Base-by-base conservation (phyloP, 2,113 vertebrate genomes). In the Neogale vison region DNA sequence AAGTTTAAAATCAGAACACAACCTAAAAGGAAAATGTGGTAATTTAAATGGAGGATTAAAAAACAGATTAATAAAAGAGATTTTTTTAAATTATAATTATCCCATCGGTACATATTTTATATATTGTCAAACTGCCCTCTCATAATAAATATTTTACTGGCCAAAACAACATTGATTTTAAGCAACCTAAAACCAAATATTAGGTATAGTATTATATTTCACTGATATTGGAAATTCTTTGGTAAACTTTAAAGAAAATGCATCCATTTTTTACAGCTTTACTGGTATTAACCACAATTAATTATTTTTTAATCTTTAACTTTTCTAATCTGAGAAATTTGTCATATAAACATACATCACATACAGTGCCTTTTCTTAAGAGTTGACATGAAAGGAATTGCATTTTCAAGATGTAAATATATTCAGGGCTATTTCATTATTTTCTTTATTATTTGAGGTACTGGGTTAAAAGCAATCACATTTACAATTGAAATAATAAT, bases 141-240 rank as follows among this genome's bases (percentile, higher is more conserved):
- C 59, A 72, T 52, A 81, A 31, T 4, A 45, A 14, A 24, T 69
- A 42, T 36, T 50, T n/a, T 50, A 42, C 0, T 81, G 24, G 7
- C 24, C 5, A 81, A 80, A 81, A 52, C 65, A 5, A 93, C 61
- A 71, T 55, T 88, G 77, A 90, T 86, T 59, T 95, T 93, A 69
- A 31, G 9, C 9, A 59, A 10, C 3, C 9, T 36, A 71, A 79
- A 80, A 39, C 7, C 42, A 55, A 80, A 79, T 90, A 21, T 57
- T 55, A 50, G 8, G 84, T 90, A 47, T 18, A 50, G 17, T 72
- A 39, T 55, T 74, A 74, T 74, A 39, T 29, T 65, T 74, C 18
- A 81, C 14, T 86, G 36, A 3, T 81, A 59, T 14, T 80, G 82
- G 6, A 81, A 63, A 5, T 61, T 88, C 18, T 61, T 39, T 39